Base-by-base conservation (phyloP, 2,113 vertebrate species). In the Entomyzon cyanotis region DNA sequence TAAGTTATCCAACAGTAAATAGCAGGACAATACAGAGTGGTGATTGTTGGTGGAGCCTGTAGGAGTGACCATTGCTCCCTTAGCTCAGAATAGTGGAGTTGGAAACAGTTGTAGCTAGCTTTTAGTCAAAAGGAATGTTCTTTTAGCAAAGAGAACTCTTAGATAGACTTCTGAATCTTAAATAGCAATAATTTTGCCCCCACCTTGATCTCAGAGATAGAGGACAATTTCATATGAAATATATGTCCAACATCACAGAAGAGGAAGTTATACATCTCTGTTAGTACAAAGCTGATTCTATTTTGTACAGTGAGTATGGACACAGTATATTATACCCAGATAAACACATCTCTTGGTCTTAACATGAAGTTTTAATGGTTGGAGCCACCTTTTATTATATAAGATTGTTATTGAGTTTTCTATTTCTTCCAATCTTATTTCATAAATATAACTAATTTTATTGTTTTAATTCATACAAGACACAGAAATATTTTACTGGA, bases 401-500 rank as follows among this genome's bases (percentile, higher is more conserved):
- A 70, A 89, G 37, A 33, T 67, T 82, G 8, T 86, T 83, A 44
- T 35, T 76, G 53, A 55, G 16, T 76, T 96, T 71, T 94, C 41
- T 82, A 35, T 89, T 65, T 74, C 37, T 80, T 87, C 23, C 16
- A 71, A 33, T 78, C 15, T 12, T 78, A 49, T 94, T 80, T 73
- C 22, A 64, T 69, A 96, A 92, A 67, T 86, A 53, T 22, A 83
- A 73, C 44, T 83, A 39, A 63, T 67, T 87, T 79, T 18, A 64
- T 78, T 89, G 30, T 81, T 93, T 93, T 95, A 82, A 76, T 95
- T 95, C 41, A 88, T 93, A 79, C 14, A 84, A 96, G 56, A 58
- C 4, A 76, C 31, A 86, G 33, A 92, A 90, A 76, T 89, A 70
- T 90, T 89, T 95, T 93, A 92, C 50, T 94, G 81, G 5, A 4